phyloP scores from a whole-genome alignment of 2,888 invertebrate species.

The Timema podura region DNA sequence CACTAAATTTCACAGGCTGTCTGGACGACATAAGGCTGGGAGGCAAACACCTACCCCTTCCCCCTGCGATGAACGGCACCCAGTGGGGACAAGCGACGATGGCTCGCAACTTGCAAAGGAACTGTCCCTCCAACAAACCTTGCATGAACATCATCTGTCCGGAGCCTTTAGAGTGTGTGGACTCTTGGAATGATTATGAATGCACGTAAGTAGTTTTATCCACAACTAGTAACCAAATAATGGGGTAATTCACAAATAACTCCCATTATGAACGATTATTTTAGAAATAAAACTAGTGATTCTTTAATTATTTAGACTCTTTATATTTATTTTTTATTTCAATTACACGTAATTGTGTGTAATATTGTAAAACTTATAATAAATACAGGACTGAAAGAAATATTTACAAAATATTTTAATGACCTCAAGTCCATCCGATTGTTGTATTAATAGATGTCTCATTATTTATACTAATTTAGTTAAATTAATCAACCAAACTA shows the following conservation, averaged over 20 bases:
- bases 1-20: constrained; percentile 45
- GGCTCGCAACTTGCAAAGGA: constrained; percentile 47
- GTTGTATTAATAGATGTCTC: too few relatives aligned
- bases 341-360: too few relatives aligned
- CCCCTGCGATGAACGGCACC: constrained; percentile 46
- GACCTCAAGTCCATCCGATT: too few relatives aligned
- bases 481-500: too few relatives aligned
- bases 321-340: constrained; percentile 11
- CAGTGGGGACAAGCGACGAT: constrained; percentile 49
- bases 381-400: too few relatives aligned
- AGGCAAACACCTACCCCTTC: constrained; percentile 52
- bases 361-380: too few relatives aligned
- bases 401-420: too few relatives aligned
- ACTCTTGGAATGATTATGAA: constrained; percentile 55
- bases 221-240: neutral
- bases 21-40: constrained; percentile 55
- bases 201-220: constrained; percentile 48
- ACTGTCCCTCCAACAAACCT: constrained; percentile 52
- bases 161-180: constrained; percentile 49
- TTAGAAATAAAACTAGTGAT: neutral
- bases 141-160: constrained; percentile 50
- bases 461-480: too few relatives aligned
- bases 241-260: too few relatives aligned
- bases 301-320: constrained; percentile 15
- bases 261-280: too few relatives aligned